Percentiles rank a stretch among this genome's conserved stretches.
Conservation (phyloP, 2,113 vertebrate species). For the Colossoma macropomum region DNA sequence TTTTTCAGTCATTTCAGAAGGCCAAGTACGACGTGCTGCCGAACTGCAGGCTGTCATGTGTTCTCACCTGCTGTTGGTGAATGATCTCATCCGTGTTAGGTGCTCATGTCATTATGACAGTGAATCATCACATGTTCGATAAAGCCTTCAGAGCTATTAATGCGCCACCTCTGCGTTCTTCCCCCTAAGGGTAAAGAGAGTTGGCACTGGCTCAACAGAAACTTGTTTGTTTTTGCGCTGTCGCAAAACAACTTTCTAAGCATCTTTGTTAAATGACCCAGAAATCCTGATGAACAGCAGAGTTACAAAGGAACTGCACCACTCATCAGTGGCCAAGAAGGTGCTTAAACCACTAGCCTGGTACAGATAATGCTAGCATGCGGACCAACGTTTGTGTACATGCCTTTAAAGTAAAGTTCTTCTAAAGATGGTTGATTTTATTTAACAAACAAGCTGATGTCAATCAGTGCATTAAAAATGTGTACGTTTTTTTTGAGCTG, state of each 20-base stretch:
- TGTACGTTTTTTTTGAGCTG: too few relatives aligned
- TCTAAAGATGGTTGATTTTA: too few relatives aligned
- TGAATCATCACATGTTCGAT: constrained; percentile 26
- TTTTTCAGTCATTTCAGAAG: neutral
- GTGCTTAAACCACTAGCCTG: neutral
- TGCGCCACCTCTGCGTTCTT: constrained; percentile 22
- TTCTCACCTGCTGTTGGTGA: neutral
- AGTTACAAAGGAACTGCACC: neutral
- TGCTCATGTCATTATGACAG: neutral
- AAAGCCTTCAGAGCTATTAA: constrained; percentile 21
- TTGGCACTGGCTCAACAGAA: constrained; percentile 77
- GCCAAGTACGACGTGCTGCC: neutral
- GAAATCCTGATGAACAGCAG: neutral
- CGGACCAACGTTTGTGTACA: too few relatives aligned
- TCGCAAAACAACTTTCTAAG: neutral
- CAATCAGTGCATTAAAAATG: too few relatives aligned
- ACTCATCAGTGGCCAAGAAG: neutral
- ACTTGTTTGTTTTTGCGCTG: constrained; percentile 61
- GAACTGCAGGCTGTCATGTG: neutral
- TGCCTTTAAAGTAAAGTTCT: too few relatives aligned
- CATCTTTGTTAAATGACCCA: neutral
- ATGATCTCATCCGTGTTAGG: constrained; percentile 13
- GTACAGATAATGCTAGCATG: too few relatives aligned
- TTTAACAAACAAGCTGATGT: too few relatives aligned
- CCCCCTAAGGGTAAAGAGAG: constrained; percentile 45